These are phyloP conservation scores for Amphipoea oculea DNA, from an alignment of 2,888 invertebrate genomes.

Conservation along the genomic window DNA sequence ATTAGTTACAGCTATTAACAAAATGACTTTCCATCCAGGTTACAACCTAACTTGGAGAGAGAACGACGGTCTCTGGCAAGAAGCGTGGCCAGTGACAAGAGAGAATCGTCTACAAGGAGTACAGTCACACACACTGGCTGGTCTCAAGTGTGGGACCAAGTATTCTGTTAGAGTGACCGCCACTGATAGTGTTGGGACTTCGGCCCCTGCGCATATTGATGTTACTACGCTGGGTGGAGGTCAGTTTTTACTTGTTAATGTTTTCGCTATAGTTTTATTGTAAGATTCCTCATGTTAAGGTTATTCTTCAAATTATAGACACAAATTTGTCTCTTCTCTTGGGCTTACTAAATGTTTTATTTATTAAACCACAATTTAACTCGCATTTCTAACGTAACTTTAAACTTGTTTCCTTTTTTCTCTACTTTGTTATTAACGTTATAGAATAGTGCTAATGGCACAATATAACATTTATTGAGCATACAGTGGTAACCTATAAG, in stretches of 20 bases:
- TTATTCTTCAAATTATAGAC: no score
- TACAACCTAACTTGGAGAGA: slow-evolving; percentile 89
- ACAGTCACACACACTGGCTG: slow-evolving; percentile 92
- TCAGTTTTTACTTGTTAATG: slow-evolving; percentile 64
- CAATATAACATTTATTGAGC: no score
- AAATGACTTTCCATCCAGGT: slow-evolving; percentile 70
- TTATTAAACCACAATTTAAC: no score
- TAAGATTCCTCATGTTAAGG: no score
- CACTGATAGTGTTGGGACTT: slow-evolving; percentile 95
- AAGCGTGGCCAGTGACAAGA: slow-evolving; percentile 91
- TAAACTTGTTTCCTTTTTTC: no score
- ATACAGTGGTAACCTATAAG: no score
- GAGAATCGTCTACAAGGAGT: slow-evolving; percentile 90
- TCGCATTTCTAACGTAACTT: no score
- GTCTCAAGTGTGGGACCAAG: slow-evolving; percentile 95
- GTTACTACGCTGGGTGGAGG: slow-evolving; percentile 91
- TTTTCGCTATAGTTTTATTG: no score
- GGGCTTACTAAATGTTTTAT: no score
- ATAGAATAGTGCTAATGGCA: no score
- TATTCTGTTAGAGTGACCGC: slow-evolving; percentile 95
- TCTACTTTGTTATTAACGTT: no score
- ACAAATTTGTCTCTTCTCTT: no score
- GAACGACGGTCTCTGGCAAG: slow-evolving; percentile 88
- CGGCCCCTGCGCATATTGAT: slow-evolving; percentile 92
- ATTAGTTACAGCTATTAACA: neutral